Conservation (phyloP, 1,140 invertebrate genomes). For the Apis dorsata region DNA sequence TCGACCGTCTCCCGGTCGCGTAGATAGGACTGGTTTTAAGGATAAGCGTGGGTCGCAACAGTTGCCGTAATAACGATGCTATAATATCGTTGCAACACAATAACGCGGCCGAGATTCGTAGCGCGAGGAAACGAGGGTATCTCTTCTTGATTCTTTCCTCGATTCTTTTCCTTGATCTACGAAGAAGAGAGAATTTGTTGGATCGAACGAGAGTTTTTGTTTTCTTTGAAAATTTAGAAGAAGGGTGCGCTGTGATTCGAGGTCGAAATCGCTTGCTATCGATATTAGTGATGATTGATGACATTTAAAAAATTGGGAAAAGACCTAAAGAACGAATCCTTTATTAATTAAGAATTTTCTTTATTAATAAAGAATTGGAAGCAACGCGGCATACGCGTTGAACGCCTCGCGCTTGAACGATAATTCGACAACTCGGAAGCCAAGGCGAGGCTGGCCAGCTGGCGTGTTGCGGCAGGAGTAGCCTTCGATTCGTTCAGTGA, state of each 20-base stretch:
- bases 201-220: too few species aligned
- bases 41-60: not conserved
- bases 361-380: too few species aligned
- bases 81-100: not conserved
- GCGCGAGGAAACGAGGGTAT: not conserved
- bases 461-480: constrained; percentile 13
- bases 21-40: not conserved
- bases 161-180: not conserved
- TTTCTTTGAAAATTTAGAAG: too few species aligned
- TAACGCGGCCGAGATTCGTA: not conserved
- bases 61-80: not conserved
- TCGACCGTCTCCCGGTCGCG: not conserved
- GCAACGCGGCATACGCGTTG: not conserved
- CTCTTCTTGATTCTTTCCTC: not conserved
- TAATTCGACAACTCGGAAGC: constrained; percentile 36
- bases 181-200: not conserved
- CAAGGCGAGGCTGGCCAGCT: not conserved
- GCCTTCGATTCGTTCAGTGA: constrained; percentile 52
- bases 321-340: too few species aligned
- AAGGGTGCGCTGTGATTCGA: too few species aligned
- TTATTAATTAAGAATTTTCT: too few species aligned
- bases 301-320: too few species aligned
- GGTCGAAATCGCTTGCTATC: too few species aligned
- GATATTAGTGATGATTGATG: too few species aligned
- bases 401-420: not conserved